Evolutionary conservation across 2,797 vertebrate species (phyloP).

Genomic region (Chaetophractus vellerosus): DNA sequence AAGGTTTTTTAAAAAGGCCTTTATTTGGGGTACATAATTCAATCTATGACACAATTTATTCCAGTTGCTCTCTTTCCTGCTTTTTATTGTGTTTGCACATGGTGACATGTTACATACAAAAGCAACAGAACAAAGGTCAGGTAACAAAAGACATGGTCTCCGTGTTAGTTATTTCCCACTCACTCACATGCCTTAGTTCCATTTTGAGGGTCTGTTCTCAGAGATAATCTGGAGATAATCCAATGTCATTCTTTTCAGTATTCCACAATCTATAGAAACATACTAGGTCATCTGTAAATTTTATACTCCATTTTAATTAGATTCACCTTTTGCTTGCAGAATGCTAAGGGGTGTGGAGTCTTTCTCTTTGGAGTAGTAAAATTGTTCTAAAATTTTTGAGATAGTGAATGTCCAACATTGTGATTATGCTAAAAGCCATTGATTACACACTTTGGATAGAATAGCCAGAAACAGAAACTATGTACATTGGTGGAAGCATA

Average conservation of each 20-base stretch:
- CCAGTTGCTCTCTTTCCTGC: not conserved
- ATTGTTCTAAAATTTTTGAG: too few species aligned
- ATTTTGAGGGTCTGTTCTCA: not conserved
- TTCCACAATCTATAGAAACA: not conserved
- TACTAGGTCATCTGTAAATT: not conserved
- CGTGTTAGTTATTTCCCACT: not conserved
- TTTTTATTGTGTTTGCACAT: not conserved
- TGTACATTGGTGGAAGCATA: too few species aligned
- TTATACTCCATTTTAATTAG: not conserved
- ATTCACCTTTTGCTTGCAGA: not conserved
- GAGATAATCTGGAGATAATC: not conserved
- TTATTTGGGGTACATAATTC: too few species aligned
- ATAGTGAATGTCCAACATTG: too few species aligned
- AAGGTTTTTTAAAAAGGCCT: too few species aligned
- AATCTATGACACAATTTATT: not conserved
- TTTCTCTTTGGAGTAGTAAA: too few species aligned
- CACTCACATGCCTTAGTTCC: not conserved
- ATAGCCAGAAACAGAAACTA: too few species aligned
- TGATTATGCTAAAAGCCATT: too few species aligned
- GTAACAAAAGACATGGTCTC: too few species aligned
- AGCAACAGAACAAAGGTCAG: not conserved
- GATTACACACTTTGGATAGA: too few species aligned
- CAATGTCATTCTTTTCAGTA: not conserved
- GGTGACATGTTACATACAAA: not conserved
- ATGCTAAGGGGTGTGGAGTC: too few species aligned